phyloP scores from a whole-genome alignment of 2,888 invertebrate species.

The Synergus japonicus region DNA sequence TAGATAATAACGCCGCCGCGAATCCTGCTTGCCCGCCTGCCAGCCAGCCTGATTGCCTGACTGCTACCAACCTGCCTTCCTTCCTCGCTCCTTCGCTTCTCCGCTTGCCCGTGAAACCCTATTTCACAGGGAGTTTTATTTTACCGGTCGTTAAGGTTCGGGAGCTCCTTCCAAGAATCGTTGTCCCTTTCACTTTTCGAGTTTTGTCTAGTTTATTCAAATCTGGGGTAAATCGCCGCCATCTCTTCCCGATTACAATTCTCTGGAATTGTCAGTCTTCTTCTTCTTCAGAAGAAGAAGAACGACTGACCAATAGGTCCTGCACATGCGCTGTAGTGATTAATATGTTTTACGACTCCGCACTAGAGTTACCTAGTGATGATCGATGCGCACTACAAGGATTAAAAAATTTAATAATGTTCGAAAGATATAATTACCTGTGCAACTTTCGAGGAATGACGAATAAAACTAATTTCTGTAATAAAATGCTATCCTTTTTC shows the following conservation, averaged over 20 bases:
- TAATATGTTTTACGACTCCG: no score
- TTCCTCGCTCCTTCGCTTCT: constrained; percentile 43
- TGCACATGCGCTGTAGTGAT: no score
- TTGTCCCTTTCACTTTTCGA: neutral
- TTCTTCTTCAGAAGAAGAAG: no score
- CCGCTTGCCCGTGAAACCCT: constrained; percentile 21
- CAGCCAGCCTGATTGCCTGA: constrained; percentile 66
- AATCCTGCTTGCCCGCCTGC: constrained; percentile 58
- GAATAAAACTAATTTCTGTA: neutral
- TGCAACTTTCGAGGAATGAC: no score
- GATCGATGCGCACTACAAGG: no score
- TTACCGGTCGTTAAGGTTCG: constrained; percentile 46
- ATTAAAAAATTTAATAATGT: no score
- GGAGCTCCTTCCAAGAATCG: constrained; percentile 49
- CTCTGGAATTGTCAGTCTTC: no score
- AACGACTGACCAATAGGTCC: no score
- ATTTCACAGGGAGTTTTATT: constrained; percentile 48
- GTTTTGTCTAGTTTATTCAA: neutral
- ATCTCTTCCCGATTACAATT: neutral
- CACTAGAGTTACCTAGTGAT: no score
- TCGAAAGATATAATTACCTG: no score
- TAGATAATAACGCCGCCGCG: constrained; percentile 71
- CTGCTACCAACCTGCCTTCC: constrained; percentile 57
- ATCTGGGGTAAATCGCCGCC: neutral
- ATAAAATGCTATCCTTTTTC: constrained; percentile 7